Percentiles rank a stretch among this genome's conserved stretches.
Conservation (phyloP, 2,113 vertebrate genomes). For the Hyaena hyaena region DNA sequence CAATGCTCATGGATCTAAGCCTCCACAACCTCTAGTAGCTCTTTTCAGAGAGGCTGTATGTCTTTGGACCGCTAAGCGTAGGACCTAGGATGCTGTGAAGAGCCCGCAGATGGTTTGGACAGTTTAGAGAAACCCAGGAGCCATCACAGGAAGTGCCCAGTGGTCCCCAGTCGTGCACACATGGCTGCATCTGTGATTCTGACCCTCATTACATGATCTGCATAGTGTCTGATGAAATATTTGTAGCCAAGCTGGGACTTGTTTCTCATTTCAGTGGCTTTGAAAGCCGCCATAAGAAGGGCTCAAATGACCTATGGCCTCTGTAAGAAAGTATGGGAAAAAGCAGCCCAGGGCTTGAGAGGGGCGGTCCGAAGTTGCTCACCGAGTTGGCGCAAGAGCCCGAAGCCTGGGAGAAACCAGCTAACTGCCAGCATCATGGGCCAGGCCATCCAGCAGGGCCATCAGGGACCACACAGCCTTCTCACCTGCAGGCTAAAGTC, state of each 20-base stretch:
- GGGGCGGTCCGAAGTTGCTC: not conserved
- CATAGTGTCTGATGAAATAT: not conserved
- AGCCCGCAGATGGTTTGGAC: not conserved
- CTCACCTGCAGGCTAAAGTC: not conserved
- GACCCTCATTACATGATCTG: fast-evolving
- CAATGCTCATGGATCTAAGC: fast-evolving
- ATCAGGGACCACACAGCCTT: not conserved
- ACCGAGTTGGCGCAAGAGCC: not conserved
- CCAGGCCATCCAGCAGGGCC: not conserved
- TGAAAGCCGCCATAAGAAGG: not conserved
- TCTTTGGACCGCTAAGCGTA: not conserved
- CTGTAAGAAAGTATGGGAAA: not conserved
- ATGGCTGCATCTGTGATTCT: fast-evolving
- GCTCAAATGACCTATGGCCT: not conserved
- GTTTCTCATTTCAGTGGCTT: not conserved
- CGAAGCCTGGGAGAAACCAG: not conserved
- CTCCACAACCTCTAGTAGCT: fast-evolving
- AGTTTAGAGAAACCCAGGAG: fast-evolving
- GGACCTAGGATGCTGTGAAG: not conserved
- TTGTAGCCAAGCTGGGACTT: fast-evolving
- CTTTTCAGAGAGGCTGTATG: not conserved
- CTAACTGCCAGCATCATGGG: fast-evolving
- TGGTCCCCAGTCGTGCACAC: not conserved
- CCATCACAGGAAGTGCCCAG: not conserved
- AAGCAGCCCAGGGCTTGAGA: not conserved